Percentiles rank a stretch among this genome's conserved stretches.
Evolutionary conservation across 2,797 vertebrate genomes (phyloP).

Genomic region (Antrozous pallidus): DNA sequence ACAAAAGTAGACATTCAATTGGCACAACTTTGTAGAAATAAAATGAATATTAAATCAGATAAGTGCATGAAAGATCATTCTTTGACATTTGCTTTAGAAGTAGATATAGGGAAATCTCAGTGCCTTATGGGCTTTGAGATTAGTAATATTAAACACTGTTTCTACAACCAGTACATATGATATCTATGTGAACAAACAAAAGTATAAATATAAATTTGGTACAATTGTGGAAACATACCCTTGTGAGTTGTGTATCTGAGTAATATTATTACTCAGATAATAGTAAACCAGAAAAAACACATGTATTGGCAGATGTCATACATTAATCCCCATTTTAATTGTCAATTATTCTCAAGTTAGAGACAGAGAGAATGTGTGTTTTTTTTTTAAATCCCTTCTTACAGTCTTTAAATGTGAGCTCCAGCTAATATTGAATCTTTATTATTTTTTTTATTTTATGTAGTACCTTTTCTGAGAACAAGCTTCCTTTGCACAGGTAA

Average conservation of each 20-base stretch:
- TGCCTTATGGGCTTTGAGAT: neutral
- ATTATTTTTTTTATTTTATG: slow-evolving; percentile 38
- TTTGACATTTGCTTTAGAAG: neutral
- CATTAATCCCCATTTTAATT: neutral
- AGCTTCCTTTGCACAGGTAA: neutral
- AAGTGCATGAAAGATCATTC: neutral
- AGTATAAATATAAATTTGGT: neutral
- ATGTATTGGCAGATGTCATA: neutral
- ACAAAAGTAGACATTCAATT: neutral
- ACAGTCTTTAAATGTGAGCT: neutral
- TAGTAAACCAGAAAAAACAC: neutral
- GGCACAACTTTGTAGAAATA: neutral
- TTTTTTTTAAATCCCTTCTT: neutral
- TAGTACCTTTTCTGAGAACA: neutral
- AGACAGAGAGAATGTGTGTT: neutral
- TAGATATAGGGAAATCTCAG: neutral
- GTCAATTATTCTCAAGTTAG: neutral
- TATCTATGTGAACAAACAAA: neutral
- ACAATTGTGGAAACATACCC: neutral
- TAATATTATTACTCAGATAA: neutral
- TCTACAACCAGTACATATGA: neutral
- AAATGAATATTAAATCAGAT: neutral
- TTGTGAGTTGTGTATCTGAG: neutral
- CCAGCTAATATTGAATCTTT: neutral
- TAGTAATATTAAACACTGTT: neutral